Base-by-base conservation (phyloP, 2,797 vertebrate genomes). In the Manis javanica region DNA sequence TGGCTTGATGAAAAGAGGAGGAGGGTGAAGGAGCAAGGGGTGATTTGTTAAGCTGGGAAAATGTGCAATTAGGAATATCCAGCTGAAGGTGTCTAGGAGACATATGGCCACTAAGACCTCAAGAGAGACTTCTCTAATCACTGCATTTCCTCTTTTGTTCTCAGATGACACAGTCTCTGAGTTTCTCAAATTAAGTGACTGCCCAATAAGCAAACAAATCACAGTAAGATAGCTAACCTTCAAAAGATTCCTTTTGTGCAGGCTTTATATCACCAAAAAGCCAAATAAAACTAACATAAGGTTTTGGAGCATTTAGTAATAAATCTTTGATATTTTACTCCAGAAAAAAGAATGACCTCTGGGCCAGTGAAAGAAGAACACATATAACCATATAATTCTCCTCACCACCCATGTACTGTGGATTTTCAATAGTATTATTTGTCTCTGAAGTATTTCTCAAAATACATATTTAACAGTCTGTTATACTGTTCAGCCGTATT, bases 271-370 rank as follows among this genome's bases (percentile, higher is more conserved):
- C 24, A 79, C 64, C 6, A 63, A 79, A 21, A 86, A 77, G 71
- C 21, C 18, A 78, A 85, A 82, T 68, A 59, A 86, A 95, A 92
- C 79, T 69, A 63, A 90, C 51, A 74, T 85, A 31, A 55, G 29
- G 15, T 64, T 90, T 61, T 57, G 39, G 71, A 90, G 26, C 79
- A 75, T 79, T 69, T 71, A 37, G 24, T 34, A n/a, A 23, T 90
- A 49, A 63, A 16, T 53, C 46, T 72, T 68, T 37, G 63, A 0
- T 69, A 59, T 71, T 87, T 87, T 46, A 74, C 74, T 92, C 29
- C n/a, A 95, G 51, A 94, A 92, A 42, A 59, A 64, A 79, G 39
- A 91, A 51, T 89, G 31, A 69, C 53, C 59, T 63, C 7, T 75
- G 77, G 42, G 11, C 64, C 75, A 64, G 21, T 87, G 34, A 81